phyloP scores from a whole-genome alignment of 2,797 vertebrate species.

The Pseudotriccus pelzelni region DNA sequence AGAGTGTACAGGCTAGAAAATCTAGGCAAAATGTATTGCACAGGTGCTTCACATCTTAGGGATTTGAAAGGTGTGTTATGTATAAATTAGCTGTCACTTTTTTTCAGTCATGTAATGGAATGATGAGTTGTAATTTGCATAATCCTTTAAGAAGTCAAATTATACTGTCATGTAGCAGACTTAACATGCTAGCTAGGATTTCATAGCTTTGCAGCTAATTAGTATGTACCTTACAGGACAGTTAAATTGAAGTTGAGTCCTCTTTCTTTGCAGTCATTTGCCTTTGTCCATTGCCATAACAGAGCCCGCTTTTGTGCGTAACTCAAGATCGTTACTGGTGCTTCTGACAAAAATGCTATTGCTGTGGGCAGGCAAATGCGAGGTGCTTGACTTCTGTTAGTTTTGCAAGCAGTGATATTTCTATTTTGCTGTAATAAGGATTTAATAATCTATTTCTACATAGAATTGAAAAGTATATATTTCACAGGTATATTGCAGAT shows the following conservation, averaged over 20 bases:
- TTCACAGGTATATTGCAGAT: conserved; percentile 38
- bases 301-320: conserved; percentile 69
- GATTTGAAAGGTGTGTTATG: conserved; percentile 91
- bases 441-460: conserved; percentile 32
- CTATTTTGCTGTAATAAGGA: background rate
- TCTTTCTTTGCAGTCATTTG: conserved; percentile 79
- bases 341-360: conserved; percentile 53
- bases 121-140: conserved; percentile 94
- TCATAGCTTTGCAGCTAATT: conserved; percentile 89
- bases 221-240: conserved; percentile 90
- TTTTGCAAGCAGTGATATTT: conserved; percentile 41
- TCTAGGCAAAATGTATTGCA: conserved; percentile 81
- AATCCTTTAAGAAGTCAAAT: conserved; percentile 98
- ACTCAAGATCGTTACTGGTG: conserved; percentile 32
- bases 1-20: conserved; percentile 75
- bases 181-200: conserved; percentile 94
- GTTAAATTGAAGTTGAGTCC: conserved; percentile 84
- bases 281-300: conserved; percentile 80
- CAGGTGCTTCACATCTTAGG: conserved; percentile 88
- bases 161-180: conserved; percentile 95
- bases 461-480: conserved; percentile 6
- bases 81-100: conserved; percentile 96
- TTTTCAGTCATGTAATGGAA: conserved; percentile 89
- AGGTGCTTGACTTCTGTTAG: conserved; percentile 25
- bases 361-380: conserved; percentile 56